A percentile compares a stretch with the other conserved stretches of the same genome.
These are phyloP conservation scores for Macropis europaea DNA, from an alignment of 2,888 invertebrate species.

Conservation along the genomic window DNA sequence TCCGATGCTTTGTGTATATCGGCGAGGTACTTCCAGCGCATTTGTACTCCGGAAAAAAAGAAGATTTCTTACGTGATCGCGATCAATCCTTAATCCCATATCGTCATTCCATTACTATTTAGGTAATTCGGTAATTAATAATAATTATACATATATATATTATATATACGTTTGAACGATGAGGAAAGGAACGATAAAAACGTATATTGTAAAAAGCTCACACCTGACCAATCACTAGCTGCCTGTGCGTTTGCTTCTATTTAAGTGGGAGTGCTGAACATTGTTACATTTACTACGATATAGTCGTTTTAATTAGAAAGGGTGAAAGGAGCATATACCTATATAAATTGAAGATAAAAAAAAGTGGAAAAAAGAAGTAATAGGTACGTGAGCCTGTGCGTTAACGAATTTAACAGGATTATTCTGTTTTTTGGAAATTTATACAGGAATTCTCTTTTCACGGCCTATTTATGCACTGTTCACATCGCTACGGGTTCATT, in stretches of 20 bases:
- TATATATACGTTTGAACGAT: conserved; percentile 35
- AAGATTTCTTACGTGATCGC: conserved; percentile 54
- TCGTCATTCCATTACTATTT: conserved; percentile 67
- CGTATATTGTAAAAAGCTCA: conserved; percentile 67
- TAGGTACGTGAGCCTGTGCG: conserved; percentile 10
- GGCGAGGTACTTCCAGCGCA: conserved; percentile 9
- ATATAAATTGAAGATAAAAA: conserved; percentile 11
- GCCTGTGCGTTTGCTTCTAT: conserved; percentile 76
- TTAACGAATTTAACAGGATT: conserved; percentile 32
- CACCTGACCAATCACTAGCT: conserved; percentile 79
- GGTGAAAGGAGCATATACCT: conserved; percentile 28
- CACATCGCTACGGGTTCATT: conserved; percentile 34
- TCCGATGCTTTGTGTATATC: conserved; percentile 13
- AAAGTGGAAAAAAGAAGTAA: neutral
- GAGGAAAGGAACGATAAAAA: conserved; percentile 9
- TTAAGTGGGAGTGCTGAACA: conserved; percentile 61
- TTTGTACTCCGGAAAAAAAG: conserved; percentile 37
- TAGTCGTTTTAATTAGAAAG: conserved; percentile 38
- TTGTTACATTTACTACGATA: conserved; percentile 58
- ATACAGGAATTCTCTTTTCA: conserved; percentile 52
- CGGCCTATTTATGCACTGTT: conserved; percentile 52
- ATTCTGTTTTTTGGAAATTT: conserved; percentile 41
- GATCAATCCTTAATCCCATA: conserved; percentile 65
- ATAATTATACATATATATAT: no score
- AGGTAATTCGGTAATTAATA: conserved; percentile 43